A percentile compares a stretch with the other conserved stretches of the same genome.
Conservation (phyloP, 2,797 vertebrate species). For the Rallus crepitans region DNA sequence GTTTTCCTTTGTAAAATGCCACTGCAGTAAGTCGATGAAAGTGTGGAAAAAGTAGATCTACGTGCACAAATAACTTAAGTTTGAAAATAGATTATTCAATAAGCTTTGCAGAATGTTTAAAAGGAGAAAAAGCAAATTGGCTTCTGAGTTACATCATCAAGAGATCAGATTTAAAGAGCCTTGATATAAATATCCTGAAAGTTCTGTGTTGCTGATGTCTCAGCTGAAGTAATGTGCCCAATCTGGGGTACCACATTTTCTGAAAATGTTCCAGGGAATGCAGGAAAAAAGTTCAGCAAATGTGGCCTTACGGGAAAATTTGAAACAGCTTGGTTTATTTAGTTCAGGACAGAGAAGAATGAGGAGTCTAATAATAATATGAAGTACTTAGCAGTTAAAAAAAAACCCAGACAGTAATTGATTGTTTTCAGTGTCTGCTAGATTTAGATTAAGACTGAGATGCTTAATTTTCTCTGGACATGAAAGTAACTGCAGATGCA, state of each 20-base stretch:
- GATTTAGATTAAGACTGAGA: constrained; percentile 49
- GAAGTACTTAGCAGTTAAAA: neutral
- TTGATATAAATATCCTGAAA: neutral
- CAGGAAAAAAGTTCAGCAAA: neutral
- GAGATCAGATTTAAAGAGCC: neutral
- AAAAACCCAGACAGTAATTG: neutral
- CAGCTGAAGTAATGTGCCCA: neutral
- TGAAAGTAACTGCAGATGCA: constrained; percentile 44
- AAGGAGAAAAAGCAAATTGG: neutral
- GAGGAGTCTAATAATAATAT: neutral
- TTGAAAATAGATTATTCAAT: neutral
- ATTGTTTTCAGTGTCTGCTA: constrained; percentile 23
- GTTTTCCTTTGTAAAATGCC: neutral
- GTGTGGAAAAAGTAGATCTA: neutral
- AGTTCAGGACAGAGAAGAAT: neutral
- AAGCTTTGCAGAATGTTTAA: neutral
- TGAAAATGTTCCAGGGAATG: neutral
- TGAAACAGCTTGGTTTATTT: constrained; percentile 16
- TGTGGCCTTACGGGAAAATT: neutral
- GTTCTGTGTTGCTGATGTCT: neutral
- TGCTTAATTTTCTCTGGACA: constrained; percentile 36
- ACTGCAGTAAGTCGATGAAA: neutral
- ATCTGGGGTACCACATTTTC: neutral
- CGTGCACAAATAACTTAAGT: neutral
- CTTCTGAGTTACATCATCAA: neutral